Evolutionary conservation across 2,113 vertebrate genomes (phyloP).

Genomic region (Bungarus multicinctus): DNA sequence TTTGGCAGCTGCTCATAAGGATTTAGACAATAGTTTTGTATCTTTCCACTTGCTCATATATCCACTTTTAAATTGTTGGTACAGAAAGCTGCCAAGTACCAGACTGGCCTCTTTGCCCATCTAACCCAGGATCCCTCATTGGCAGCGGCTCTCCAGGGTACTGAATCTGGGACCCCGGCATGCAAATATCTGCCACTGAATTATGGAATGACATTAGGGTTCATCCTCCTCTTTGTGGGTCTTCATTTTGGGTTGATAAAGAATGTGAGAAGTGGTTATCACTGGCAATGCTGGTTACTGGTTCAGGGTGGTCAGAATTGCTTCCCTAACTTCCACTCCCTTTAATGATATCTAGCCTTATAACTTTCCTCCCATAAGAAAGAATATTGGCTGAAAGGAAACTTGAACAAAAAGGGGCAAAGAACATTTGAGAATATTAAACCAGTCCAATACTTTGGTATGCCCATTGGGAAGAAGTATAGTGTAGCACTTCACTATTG

Average conservation of each 20-base stretch:
- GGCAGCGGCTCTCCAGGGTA: neutral
- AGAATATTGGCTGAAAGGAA: neutral
- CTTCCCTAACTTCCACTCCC: fast-evolving
- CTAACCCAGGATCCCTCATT: neutral
- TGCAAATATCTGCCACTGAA: neutral
- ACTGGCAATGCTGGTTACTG: fast-evolving
- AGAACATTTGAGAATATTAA: neutral
- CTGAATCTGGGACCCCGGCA: neutral
- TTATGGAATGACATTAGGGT: neutral
- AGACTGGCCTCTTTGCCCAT: neutral
- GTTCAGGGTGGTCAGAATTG: neutral
- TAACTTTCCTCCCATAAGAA: neutral
- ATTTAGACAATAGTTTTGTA: neutral
- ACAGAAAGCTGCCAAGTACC: neutral
- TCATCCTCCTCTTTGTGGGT: too few species aligned
- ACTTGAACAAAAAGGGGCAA: neutral
- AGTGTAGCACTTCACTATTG: neutral
- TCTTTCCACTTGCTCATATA: neutral
- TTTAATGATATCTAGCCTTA: neutral
- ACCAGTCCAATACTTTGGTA: constrained; percentile 16
- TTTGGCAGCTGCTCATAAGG: neutral
- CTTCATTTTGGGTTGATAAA: neutral
- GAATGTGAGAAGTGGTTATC: neutral
- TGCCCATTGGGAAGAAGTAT: neutral
- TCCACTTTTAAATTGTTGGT: neutral